phyloP scores from a whole-genome alignment of 2,113 vertebrate species.

The Strix aluco region DNA sequence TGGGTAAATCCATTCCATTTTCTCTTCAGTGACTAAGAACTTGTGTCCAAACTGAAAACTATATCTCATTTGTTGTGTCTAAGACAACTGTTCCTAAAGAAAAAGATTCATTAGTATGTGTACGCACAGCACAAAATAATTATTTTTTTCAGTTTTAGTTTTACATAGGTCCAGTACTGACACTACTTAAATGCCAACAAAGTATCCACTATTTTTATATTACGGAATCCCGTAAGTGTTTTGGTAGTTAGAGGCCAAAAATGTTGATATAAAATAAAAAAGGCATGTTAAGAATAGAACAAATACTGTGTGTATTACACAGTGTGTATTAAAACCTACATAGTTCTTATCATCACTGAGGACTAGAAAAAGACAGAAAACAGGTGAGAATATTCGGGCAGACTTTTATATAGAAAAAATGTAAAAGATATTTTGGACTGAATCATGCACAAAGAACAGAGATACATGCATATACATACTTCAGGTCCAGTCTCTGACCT shows the following conservation, averaged over 20 bases:
- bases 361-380: background rate
- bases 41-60: background rate
- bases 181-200: background rate
- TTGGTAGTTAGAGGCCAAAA: background rate
- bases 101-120: background rate
- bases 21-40: background rate
- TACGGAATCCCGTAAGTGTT: background rate
- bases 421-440: background rate
- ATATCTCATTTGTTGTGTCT: background rate
- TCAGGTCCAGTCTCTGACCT: background rate
- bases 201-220: background rate
- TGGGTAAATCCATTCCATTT: background rate
- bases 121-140: background rate
- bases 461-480: fast-evolving
- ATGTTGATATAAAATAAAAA: background rate
- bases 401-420: background rate
- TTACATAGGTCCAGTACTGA: background rate
- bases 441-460: background rate
- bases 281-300: background rate
- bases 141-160: background rate
- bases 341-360: background rate
- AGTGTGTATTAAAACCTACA: background rate
- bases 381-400: background rate
- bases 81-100: background rate
- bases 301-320: background rate